Evolutionary conservation across 1,140 invertebrate genomes (phyloP), one percentile per base, ranked within the genome.

Genomic region (Lasioglossum baleicum): DNA sequence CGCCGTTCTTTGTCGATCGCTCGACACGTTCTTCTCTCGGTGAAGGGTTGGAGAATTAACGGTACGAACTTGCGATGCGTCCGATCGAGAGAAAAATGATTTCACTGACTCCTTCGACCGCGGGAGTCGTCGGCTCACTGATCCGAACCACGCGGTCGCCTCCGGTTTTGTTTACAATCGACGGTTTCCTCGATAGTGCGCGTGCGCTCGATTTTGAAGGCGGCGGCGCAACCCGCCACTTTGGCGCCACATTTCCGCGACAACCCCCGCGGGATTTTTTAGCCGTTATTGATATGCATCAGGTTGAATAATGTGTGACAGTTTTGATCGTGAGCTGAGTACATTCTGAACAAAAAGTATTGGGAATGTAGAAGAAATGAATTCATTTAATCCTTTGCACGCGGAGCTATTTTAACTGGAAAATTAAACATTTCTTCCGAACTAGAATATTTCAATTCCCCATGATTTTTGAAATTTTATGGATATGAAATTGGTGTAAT

Each of bases 91-190:
- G n/a, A 71, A 77, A 66, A 58, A 17, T 26, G 58, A 22, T 51
- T 76, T 22, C 73, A 69, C n/a, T 42, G 77, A 72, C 58, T 86
- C 81, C 79, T 82, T 82, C 69, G 40, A 71, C 63, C 58, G 79
- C 80, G 85, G 65, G 86, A 87, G 90, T 87, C 87, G 86, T 78
- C 81, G 88, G 84, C 83, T 87, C 73, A 92, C 92, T 92, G 90
- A 81, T 89, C 83, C 63, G 80, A 90, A 84, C 87, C 88, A 91
- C 85, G 89, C 87, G 88, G 82, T 89, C 81, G 74, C 86, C 79
- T 76, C 67, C n/a, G 87, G 84, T 92, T 92, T 92, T 92, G 89
- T 92, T 90, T 92, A 81, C 74, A 78, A 63, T 56, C 60, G 44
- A 22, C 6, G n/a, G 64, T 10, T 20, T 31, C 56, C 26, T 22